phyloP scores from a whole-genome alignment of 2,888 invertebrate species.

The Mythimna albipuncta region DNA sequence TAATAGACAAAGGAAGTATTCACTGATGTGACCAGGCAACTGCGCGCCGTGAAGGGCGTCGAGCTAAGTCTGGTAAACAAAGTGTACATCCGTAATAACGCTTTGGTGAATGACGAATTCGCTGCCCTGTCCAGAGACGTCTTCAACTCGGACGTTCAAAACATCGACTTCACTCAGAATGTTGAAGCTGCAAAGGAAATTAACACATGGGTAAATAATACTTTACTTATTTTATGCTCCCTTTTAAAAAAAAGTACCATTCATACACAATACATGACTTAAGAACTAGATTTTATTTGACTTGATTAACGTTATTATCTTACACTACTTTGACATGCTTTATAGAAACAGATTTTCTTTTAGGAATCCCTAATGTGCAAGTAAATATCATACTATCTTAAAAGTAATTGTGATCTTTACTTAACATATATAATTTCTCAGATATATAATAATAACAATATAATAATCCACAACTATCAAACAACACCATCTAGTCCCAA shows the following conservation, averaged over 20 bases:
- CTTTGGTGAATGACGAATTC: conserved; percentile 89
- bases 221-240: neutral
- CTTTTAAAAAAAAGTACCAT: neutral
- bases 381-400: neutral
- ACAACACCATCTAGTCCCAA: too few species aligned
- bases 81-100: conserved; percentile 90
- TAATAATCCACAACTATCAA: too few species aligned
- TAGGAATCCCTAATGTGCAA: neutral
- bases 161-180: conserved; percentile 90
- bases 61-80: conserved; percentile 92
- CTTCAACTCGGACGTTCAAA: conserved; percentile 92
- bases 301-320: neutral
- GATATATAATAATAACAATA: too few species aligned
- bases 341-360: neutral
- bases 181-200: conserved; percentile 89
- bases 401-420: neutral
- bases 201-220: conserved; percentile 92
- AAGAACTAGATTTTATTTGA: neutral
- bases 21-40: conserved; percentile 62
- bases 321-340: neutral
- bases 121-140: conserved; percentile 87
- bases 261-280: too few species aligned
- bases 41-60: conserved; percentile 83
- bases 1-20: conserved; percentile 80
- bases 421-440: neutral